Percentiles rank a stretch among this genome's conserved stretches.
Evolutionary conservation across 1,140 invertebrate species (phyloP).

Genomic region (Drosophila kanapiae): DNA sequence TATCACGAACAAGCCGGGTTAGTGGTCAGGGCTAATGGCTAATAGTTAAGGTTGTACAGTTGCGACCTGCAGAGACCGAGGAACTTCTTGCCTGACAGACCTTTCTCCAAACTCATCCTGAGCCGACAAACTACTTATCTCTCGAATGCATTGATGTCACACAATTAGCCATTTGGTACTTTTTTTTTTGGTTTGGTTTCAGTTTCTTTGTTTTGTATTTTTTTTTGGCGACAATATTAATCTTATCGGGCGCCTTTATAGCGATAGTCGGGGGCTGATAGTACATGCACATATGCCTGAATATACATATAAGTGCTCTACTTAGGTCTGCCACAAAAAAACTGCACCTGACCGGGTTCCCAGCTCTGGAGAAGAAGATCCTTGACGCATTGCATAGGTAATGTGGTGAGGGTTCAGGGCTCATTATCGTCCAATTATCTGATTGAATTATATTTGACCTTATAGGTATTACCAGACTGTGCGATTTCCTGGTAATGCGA

Average conservation of each 20-base stretch:
- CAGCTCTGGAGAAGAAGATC: neutral
- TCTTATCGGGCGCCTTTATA: slow-evolving; percentile 35
- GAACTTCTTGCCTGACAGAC: neutral
- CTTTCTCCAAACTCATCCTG: neutral
- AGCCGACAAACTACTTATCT: slow-evolving; percentile 5
- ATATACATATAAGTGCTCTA: slow-evolving; percentile 24
- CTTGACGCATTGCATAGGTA: neutral
- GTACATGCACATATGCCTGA: neutral
- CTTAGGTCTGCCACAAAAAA: slow-evolving; percentile 9
- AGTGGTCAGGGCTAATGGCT: neutral
- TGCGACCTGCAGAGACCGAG: no score
- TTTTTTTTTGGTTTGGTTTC: neutral
- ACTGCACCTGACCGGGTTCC: slow-evolving; percentile 16
- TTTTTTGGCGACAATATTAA: slow-evolving; percentile 17
- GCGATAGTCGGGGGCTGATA: slow-evolving; percentile 38
- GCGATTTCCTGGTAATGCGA: no score
- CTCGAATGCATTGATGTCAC: slow-evolving; percentile 6
- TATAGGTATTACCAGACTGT: no score
- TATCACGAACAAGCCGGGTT: slow-evolving; percentile 10
- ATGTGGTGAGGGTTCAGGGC: neutral
- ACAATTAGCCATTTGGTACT: slow-evolving; percentile 9
- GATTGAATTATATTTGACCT: no score
- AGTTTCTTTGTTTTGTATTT: slow-evolving; percentile 7
- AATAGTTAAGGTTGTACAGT: neutral
- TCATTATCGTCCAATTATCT: no score